These are phyloP conservation scores for Formica selysi DNA, from an alignment of 1,140 invertebrate genomes.

Conservation along the genomic window DNA sequence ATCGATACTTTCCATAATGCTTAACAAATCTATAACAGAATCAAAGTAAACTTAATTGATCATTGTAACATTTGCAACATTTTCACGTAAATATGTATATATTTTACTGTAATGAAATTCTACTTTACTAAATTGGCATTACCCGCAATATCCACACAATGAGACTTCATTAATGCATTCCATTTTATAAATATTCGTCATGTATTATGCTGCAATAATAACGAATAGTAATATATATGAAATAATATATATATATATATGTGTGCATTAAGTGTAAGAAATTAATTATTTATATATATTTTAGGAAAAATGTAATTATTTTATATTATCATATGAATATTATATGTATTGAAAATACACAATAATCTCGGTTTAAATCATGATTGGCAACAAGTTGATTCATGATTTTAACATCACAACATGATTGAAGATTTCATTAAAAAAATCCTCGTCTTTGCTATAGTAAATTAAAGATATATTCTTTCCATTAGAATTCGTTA, in stretches of 20 bases:
- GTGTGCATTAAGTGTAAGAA: slow-evolving; percentile 1
- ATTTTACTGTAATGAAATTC: not conserved
- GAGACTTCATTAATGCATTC: slow-evolving; percentile 23
- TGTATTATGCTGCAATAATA: slow-evolving; percentile 7
- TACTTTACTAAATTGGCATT: not conserved
- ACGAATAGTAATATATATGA: not conserved
- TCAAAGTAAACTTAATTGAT: not conserved
- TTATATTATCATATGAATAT: not conserved
- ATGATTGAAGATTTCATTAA: not conserved
- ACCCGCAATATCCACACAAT: not conserved
- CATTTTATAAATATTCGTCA: slow-evolving; percentile 6
- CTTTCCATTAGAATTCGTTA: not conserved
- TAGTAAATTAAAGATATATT: not conserved
- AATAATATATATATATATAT: slow-evolving; percentile 22
- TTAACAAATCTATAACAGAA: not conserved
- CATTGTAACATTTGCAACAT: not conserved
- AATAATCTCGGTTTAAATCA: not conserved
- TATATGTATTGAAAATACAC: not conserved
- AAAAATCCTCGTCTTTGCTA: not conserved
- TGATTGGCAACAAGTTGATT: not conserved
- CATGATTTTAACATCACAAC: no score
- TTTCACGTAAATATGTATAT: not conserved
- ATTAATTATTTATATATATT: slow-evolving; percentile 2
- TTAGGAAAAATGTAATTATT: slow-evolving; percentile 6
- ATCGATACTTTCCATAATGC: not conserved